Percentiles rank a stretch among this genome's conserved stretches.
Evolutionary conservation across 2,797 vertebrate genomes (phyloP).

Genomic region (Crypturellus tataupa): DNA sequence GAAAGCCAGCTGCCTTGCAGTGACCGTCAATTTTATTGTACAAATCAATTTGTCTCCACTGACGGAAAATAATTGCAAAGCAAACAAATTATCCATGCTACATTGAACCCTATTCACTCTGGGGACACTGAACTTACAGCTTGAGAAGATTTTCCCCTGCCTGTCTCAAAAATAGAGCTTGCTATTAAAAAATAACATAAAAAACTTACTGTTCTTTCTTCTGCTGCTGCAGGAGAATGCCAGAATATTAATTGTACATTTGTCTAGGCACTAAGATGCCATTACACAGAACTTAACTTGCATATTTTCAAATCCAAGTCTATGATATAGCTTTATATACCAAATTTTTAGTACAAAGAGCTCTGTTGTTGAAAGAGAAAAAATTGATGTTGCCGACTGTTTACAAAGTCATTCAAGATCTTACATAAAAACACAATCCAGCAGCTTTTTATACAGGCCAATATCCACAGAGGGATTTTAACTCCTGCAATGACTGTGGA

Average conservation of each 20-base stretch:
- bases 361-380: slow-evolving; percentile 38
- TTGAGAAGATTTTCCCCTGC: slow-evolving; percentile 67
- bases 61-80: slow-evolving; percentile 98
- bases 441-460: slow-evolving; percentile 24
- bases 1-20: slow-evolving; percentile 75
- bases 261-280: slow-evolving; percentile 35
- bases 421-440: slow-evolving; percentile 44
- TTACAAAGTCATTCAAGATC: slow-evolving; percentile 48
- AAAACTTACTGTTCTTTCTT: slow-evolving; percentile 17
- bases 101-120: slow-evolving; percentile 89
- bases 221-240: background rate
- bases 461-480: slow-evolving; percentile 57
- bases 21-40: slow-evolving; percentile 87
- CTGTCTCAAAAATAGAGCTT: slow-evolving; percentile 63
- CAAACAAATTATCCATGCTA: slow-evolving; percentile 96
- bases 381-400: slow-evolving; percentile 41
- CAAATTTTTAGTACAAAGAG: slow-evolving; percentile 50
- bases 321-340: slow-evolving; percentile 3
- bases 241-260: slow-evolving; percentile 66
- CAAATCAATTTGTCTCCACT: slow-evolving; percentile 97
- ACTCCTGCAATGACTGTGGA: background rate
- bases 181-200: slow-evolving; percentile 17
- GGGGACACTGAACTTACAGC: slow-evolving; percentile 81
- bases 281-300: background rate
- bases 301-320: background rate